Base-by-base conservation (phyloP, 2,797 vertebrate species). In the Lophura swinhoii region DNA sequence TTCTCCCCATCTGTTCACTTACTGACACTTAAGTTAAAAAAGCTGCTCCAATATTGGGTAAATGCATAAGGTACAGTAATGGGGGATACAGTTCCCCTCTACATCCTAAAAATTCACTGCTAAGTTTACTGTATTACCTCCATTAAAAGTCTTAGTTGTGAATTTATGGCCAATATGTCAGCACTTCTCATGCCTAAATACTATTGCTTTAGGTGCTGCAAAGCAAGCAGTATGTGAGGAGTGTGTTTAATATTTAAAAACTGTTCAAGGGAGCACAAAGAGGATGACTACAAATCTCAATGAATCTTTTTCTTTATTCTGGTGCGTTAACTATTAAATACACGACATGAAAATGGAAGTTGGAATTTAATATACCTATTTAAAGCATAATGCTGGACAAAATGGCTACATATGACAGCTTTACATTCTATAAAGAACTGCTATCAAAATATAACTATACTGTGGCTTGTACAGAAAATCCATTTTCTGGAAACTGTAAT, bases 401-500 rank as follows among this genome's bases (percentile, higher is more conserved):
- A 96, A 87, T 68, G 80, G 78, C 91, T 96, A 78, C 58, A 46
- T 93, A 91, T 56, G 84, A 92, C 81, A 83, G 84, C 87, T 97
- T 96, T 97, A 95, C 94, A 69, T 94, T 93, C 91, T 96, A 9
- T 94, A 92, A 92, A 92, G 91, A 96, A 96, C 77, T 91, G 88
- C 92, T 96, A 75, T 97, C 83, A 68, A 87, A 96, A 84, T 76
- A 35, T 96, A 95, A 96, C 88, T 94, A 89, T 94, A 94, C 95
- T 89, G 92, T 95, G 96, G 95, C 96, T 96, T 97, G 89, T 97
- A 97, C 91, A 97, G 86, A 94, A 96, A 95, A 95, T 41, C 13
- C 6, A 7, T 93, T 96, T 96, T 95, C 85, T 88, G 93, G 77
- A 92, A 96, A 94, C 87, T 78, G 78, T 96, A 91, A 92, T 88